Evolutionary conservation across 1,140 invertebrate genomes (phyloP).

Genomic region (Trinorchestia longiramus): DNA sequence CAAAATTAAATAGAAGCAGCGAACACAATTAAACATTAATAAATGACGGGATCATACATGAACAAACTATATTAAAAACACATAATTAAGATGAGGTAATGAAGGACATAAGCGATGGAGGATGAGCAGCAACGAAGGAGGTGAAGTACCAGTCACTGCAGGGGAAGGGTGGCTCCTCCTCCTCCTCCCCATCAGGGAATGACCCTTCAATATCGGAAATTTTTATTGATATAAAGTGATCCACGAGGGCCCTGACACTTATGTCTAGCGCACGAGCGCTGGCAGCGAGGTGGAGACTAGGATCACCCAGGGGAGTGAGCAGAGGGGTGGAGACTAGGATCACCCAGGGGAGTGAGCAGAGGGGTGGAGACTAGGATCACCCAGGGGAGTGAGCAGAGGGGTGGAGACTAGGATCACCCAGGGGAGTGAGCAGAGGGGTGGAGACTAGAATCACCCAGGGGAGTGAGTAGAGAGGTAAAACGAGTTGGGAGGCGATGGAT

Average conservation of each 20-base stretch:
- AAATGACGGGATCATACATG: not conserved
- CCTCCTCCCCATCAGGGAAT: slow-evolving; percentile 23
- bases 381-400: not conserved
- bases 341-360: not conserved
- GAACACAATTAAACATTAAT: not conserved
- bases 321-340: too few relatives aligned
- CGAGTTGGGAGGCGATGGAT: not conserved
- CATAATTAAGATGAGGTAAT: not conserved
- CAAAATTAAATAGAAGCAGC: not conserved
- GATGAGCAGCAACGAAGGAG: not conserved
- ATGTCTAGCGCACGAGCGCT: not conserved
- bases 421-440: not conserved
- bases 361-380: too few relatives aligned
- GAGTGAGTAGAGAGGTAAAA: not conserved
- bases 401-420: not conserved
- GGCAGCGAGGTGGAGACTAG: not conserved
- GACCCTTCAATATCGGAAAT: slow-evolving; percentile 29
- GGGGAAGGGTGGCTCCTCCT: not conserved
- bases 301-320: not conserved
- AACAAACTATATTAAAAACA: not conserved
- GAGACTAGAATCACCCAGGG: not conserved
- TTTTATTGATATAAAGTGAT: slow-evolving; percentile 39
- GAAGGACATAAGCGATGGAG: not conserved
- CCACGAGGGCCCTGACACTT: slow-evolving; percentile 41
- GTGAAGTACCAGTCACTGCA: not conserved